Percentiles rank a stretch among this genome's conserved stretches.
phyloP scores from a whole-genome alignment of 1,140 invertebrate species.

The Zeugodacus cucurbitae region DNA sequence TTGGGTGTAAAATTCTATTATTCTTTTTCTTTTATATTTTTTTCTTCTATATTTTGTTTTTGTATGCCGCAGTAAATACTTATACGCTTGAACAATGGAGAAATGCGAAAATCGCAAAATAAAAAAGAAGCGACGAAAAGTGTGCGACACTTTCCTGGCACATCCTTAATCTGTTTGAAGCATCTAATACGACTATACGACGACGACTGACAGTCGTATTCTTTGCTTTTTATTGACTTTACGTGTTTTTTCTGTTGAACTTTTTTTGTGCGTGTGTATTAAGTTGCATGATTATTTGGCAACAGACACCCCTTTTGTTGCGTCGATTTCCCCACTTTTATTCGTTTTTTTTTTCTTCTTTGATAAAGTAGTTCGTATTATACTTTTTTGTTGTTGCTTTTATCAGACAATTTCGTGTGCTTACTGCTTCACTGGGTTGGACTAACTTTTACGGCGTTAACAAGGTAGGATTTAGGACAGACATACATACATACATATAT shows the following conservation, averaged over 20 bases:
- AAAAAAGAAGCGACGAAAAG: background rate
- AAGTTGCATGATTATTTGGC: background rate
- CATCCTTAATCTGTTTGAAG: slow-evolving; percentile 19
- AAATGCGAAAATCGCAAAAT: background rate
- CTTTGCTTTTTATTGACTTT: slow-evolving; percentile 27
- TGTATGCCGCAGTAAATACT: background rate
- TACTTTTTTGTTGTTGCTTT: background rate
- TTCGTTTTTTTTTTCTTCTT: background rate
- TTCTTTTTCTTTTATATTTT: background rate
- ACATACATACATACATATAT: background rate
- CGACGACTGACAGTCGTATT: background rate
- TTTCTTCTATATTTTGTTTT: background rate
- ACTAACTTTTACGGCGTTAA: background rate
- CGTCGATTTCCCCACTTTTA: background rate
- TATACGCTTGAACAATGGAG: background rate
- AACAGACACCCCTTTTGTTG: background rate
- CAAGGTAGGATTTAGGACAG: background rate
- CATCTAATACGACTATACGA: background rate
- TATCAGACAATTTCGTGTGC: background rate
- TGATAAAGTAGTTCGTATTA: background rate
- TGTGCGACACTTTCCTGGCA: slow-evolving; percentile 1
- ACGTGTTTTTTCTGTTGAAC: background rate
- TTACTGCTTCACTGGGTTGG: background rate
- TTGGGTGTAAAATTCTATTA: slow-evolving; percentile 41
- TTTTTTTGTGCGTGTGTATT: background rate